Evolutionary conservation across 2,888 invertebrate species (phyloP).

Genomic region (Lasioglossum lativentre): DNA sequence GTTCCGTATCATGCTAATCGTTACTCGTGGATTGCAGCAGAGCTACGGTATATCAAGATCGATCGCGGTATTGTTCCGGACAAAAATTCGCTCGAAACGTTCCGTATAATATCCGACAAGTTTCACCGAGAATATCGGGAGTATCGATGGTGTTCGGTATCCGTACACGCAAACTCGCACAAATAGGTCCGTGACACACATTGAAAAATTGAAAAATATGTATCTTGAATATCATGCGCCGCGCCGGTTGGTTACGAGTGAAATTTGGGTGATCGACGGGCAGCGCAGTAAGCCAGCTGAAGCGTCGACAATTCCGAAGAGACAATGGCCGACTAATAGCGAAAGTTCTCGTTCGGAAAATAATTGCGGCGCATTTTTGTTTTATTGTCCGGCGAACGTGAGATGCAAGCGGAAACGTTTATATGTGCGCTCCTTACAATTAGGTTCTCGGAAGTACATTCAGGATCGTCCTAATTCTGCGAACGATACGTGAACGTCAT

Average conservation of each 20-base stretch:
- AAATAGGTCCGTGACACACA: not conserved
- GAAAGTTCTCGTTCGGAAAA: not conserved
- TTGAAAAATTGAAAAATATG: not conserved
- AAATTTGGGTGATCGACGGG: not conserved
- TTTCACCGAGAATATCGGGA: not conserved
- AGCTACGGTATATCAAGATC: not conserved
- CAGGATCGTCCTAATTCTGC: not conserved
- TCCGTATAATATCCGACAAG: not conserved
- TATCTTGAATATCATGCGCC: not conserved
- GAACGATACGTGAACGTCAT: not conserved
- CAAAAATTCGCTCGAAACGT: not conserved
- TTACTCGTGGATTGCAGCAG: not conserved
- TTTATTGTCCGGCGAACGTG: not conserved
- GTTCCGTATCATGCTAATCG: not conserved
- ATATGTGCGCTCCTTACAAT: not conserved
- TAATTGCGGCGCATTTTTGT: not conserved
- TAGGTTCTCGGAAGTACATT: not conserved
- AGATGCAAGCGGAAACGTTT: not conserved
- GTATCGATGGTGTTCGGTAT: not conserved
- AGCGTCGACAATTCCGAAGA: not conserved
- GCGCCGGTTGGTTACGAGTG: not conserved
- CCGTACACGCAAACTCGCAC: not conserved
- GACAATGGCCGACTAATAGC: not conserved
- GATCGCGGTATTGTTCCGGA: not conserved
- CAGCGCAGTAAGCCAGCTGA: not conserved